Evolutionary conservation across 1,140 invertebrate species (phyloP), one percentile per base, ranked within the genome.

Genomic region (Diuraphis noxia): DNA sequence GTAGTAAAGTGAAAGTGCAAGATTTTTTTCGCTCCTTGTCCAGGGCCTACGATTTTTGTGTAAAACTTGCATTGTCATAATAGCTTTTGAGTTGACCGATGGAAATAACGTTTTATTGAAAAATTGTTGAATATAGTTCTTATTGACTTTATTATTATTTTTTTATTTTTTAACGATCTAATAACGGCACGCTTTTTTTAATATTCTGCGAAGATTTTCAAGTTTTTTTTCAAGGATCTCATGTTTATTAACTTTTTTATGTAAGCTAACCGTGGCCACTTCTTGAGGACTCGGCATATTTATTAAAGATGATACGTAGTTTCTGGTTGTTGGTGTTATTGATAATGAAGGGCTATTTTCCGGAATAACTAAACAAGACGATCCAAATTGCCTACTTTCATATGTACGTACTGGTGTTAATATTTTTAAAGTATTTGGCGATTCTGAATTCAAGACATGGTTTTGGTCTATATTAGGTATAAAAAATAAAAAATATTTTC

Each of bases 31-130:
- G 23, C 25, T 40, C 43, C 30, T 84, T 43, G 40, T 41, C 82
- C 40, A 84, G 13, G 40, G 82, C 23, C 41, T 38, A 43, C 40
- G 82, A 40, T 84, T 84, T 84, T 84, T 84, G 17, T 84, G 82
- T 34, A 84, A 84, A 84, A 84, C 30, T 84, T 84, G 82, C 82
- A 84, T 84, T 13, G 82, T 30, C 82, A 46, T 46, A 84, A 84
- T 25, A 41, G 82, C 82, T 23, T 84, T 84, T 41, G 40, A 84
- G 25, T 84, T 84, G 2, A 13, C 30, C 7, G 40, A 41, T 41
- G 41, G 41, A 43, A 84, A 84, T 84, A 9, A 9, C 17, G 21
- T 30, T 25, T 84, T 38, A n/a, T 84, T 84, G 30, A 84, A 77
- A 77, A n/a, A 77, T 77, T 79, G 10, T 79, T 36, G 34, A 36